Percentiles rank a stretch among this genome's conserved stretches.
Evolutionary conservation across 2,113 vertebrate species (phyloP).

Genomic region (Cryptotis parvus): DNA sequence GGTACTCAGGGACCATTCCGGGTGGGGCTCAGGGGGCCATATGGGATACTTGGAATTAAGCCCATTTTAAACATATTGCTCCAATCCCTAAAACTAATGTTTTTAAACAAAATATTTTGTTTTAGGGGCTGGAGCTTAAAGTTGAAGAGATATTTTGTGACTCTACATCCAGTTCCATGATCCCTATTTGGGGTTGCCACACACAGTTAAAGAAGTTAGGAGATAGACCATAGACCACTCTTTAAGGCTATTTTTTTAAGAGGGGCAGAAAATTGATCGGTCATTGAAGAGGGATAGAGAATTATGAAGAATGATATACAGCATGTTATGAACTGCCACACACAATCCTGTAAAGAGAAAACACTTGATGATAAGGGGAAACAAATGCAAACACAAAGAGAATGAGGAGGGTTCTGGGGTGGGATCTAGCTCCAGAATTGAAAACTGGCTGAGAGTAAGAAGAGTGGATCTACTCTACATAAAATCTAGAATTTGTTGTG

Average conservation of each 20-base stretch:
- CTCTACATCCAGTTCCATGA: no score
- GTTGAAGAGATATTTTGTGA: no score
- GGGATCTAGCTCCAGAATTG: not conserved
- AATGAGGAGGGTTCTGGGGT: accelerated
- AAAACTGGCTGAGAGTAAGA: not conserved
- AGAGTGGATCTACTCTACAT: not conserved
- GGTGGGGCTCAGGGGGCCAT: no score
- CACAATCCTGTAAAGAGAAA: not conserved
- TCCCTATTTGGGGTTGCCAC: no score
- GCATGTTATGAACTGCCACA: not conserved
- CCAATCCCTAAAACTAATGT: no score
- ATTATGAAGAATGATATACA: not conserved
- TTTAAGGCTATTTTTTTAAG: not conserved
- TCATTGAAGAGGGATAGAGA: not conserved
- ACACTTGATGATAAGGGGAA: not conserved
- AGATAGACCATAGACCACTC: not conserved
- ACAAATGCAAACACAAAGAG: not conserved
- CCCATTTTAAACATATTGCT: no score
- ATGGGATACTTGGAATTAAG: no score
- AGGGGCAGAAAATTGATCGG: no score
- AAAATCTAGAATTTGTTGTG: not conserved
- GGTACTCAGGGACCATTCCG: no score
- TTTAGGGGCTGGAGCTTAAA: no score
- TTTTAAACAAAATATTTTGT: no score
- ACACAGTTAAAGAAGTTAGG: not conserved